A percentile compares a stretch with the other conserved stretches of the same genome.
Evolutionary conservation across 1,140 invertebrate species (phyloP).

Genomic region (Sycophila sp.): DNA sequence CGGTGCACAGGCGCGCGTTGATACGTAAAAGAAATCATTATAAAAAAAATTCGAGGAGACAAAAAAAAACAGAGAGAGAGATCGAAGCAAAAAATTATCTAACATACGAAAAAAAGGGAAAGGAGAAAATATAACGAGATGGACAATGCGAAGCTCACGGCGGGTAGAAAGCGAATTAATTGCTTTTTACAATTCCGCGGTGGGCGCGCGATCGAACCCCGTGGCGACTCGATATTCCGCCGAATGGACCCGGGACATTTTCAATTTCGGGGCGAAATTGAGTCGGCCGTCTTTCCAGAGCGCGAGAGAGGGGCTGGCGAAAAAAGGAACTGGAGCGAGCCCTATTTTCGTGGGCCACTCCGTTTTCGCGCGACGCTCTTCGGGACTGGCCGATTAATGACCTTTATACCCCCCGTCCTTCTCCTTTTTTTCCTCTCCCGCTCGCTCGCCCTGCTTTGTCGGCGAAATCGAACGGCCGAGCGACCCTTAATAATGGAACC

Average conservation of each 20-base stretch:
- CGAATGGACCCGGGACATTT: conserved; percentile 7
- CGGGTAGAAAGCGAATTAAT: conserved; percentile 25
- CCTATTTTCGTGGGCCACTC: not conserved
- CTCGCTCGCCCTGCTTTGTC: too few relatives aligned
- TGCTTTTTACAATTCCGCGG: conserved; percentile 26
- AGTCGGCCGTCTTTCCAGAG: not conserved
- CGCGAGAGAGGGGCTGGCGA: not conserved
- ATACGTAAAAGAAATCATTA: not conserved
- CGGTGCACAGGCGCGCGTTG: not conserved
- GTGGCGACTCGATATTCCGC: conserved; percentile 7
- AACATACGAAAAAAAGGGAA: too few relatives aligned
- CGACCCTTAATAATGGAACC: not conserved
- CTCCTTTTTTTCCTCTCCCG: not conserved
- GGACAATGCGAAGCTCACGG: too few relatives aligned
- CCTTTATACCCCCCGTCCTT: not conserved
- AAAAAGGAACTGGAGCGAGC: not conserved
- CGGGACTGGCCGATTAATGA: conserved; percentile 8
- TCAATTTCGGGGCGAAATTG: conserved; percentile 24
- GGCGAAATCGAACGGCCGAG: not conserved
- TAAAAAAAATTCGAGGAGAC: not conserved
- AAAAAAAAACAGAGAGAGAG: not conserved
- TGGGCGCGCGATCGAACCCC: not conserved
- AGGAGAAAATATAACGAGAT: not conserved
- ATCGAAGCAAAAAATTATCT: not conserved
- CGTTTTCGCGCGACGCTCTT: not conserved